Evolutionary conservation across 2,113 vertebrate species (phyloP), one percentile per base, ranked within the genome.

Genomic region (Charina bottae): DNA sequence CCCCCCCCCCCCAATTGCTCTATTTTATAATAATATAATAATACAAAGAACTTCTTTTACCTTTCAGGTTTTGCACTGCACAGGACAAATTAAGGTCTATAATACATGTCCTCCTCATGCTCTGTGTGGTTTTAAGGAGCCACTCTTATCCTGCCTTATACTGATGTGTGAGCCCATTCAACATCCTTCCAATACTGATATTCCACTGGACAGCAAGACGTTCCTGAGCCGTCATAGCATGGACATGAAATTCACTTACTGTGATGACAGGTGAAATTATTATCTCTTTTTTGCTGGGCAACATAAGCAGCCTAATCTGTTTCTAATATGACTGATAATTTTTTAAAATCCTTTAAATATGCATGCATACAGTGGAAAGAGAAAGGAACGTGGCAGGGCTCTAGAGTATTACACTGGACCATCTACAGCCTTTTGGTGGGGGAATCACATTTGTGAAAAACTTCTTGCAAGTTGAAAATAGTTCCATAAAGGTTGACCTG

Each of bases 231-330:
- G 98, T 94, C 99, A 99, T 91, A 98, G 98, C 97, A 99, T 99
- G 99, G 99, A 99, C 97, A 99, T 99, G 99, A 99, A 97, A 96
- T 99, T 99, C 96, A 99, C 98, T 26, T 98, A 98, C 96, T 99
- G 99, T n/a, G 99, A 99, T 93, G 98, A 98, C 94, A 98, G 99
- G 99, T 99, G 95, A 88, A 93, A 88, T 9, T 5, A 21, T 5
- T 5, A 0, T 28, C 85, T 58, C 17, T 90, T 49, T 68, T 92
- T 92, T 3, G 3, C 87, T 93, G 37, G 33, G 19, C 3, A 10
- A 13, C 46, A 4, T 85, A 26, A 90, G 58, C 5, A 62, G 17
- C 26, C n/a, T 60, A 3, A 33, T 62, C 68, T 49, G 11, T 83
- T 21, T 46, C 13, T 54, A 46, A 46, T 11, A 90, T 93, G 91